phyloP scores from a whole-genome alignment of 2,113 vertebrate species.

The Myocastor coypus region DNA sequence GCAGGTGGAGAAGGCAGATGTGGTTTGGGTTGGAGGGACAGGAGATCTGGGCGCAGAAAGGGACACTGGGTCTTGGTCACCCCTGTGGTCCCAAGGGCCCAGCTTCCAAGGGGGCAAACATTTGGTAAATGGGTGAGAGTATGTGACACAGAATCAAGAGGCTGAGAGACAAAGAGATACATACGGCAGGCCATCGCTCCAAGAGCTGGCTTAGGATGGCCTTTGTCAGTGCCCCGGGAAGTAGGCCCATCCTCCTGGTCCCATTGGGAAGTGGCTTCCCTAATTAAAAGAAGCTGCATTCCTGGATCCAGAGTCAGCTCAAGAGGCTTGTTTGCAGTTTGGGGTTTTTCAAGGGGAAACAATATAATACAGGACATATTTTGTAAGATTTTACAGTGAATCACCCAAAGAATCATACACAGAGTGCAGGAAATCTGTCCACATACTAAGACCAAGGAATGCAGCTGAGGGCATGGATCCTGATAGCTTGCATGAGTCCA shows the following conservation, averaged over 20 bases:
- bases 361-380: no score
- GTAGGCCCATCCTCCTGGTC: neutral
- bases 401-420: no score
- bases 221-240: neutral
- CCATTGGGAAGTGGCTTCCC: neutral
- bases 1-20: rapidly evolving
- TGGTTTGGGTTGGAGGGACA: neutral
- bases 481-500: no score
- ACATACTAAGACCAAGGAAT: no score
- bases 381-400: no score
- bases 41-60: neutral
- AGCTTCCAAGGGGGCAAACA: neutral
- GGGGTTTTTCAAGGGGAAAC: no score
- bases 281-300: neutral
- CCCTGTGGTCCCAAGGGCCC: neutral
- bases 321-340: neutral
- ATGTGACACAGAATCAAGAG: neutral
- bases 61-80: neutral
- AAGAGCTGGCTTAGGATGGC: neutral
- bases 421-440: no score
- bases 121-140: neutral
- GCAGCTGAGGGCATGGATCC: no score
- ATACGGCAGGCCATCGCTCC: no score
- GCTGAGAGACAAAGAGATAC: neutral
- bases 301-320: neutral